Evolutionary conservation across 2,113 vertebrate species (phyloP), one percentile per base, ranked within the genome.

Genomic region (Pygoscelis antarcticus): DNA sequence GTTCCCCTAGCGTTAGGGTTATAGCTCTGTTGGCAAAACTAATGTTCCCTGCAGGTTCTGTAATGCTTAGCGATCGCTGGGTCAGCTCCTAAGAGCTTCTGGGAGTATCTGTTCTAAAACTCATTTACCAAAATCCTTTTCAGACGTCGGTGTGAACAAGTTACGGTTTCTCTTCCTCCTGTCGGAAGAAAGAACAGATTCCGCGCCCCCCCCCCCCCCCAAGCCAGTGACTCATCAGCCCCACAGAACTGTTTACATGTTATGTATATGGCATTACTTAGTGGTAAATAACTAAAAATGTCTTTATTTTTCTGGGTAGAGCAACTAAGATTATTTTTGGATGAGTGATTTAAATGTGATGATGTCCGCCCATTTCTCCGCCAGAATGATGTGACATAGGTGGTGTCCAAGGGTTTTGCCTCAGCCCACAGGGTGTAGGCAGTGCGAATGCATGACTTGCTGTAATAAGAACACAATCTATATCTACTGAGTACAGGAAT

Each of bases 251-350:
- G 72, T 94, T 94, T 94, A 47, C 38, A 2, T 61, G 27, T 72
- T 71, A 75, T 9, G 55, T 55, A 30, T 82, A 36, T 57, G 47
- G 29, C 52, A 68, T 81, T 81, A 55, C 72, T 84, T 87, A 46
- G 52, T 65, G 86, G 65, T 84, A 95, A 95, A 97, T 89, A 96
- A 90, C 69, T 92, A 79, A 95, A 95, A 96, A 58, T 62, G 62
- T 42, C 16, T 87, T 49, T 94, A 14, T 88, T 96, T 90, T 76
- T 72, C 46, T 87, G 92, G 42, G 17, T 61, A 69, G 69, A 87
- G 51, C 74, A 69, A 30, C n/a, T 22, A 29, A 80, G 89, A 40
- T 87, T 91, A 89, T 91, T 95, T 89, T 91, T 78, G 86, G 93
- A 49, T 49, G 70, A 69, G 58, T 79, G 75, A 91, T 91, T 89